A percentile compares a stretch with the other conserved stretches of the same genome.
Evolutionary conservation across 2,113 vertebrate species (phyloP).

Genomic region (Meriones unguiculatus): DNA sequence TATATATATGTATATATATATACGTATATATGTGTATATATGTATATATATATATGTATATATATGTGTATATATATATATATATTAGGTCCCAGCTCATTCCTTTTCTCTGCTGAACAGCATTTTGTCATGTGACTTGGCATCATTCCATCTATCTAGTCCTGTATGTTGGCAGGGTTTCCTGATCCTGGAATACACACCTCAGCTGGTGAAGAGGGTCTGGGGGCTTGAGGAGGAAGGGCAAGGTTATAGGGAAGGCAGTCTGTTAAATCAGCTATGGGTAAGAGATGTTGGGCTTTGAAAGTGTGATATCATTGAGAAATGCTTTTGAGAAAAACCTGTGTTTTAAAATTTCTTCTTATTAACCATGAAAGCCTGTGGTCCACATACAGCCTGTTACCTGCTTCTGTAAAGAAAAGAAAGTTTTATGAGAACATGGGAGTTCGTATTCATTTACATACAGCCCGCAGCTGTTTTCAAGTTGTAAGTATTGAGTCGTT

Average conservation of each 20-base stretch:
- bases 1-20: too few species aligned
- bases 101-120: not conserved
- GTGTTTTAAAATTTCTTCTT: slow-evolving; percentile 8
- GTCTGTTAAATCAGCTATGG: slow-evolving; percentile 20
- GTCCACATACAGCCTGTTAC: not conserved
- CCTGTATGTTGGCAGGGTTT: not conserved
- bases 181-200: not conserved
- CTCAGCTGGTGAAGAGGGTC: not conserved
- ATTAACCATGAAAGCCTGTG: not conserved
- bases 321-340: slow-evolving; percentile 8
- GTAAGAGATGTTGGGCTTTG: not conserved
- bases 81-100: not conserved
- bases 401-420: slow-evolving; percentile 48
- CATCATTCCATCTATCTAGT: not conserved
- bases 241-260: not conserved
- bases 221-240: not conserved
- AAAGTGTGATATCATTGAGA: slow-evolving; percentile 33
- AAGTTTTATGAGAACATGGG: not conserved
- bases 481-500: not conserved
- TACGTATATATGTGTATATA: too few species aligned
- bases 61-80: too few species aligned
- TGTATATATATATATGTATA: too few species aligned
- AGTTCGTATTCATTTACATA: not conserved
- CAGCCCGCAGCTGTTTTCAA: not conserved
- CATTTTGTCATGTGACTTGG: not conserved